Evolutionary conservation across 2,797 vertebrate species (phyloP).

Genomic region (Dermochelys coriacea): DNA sequence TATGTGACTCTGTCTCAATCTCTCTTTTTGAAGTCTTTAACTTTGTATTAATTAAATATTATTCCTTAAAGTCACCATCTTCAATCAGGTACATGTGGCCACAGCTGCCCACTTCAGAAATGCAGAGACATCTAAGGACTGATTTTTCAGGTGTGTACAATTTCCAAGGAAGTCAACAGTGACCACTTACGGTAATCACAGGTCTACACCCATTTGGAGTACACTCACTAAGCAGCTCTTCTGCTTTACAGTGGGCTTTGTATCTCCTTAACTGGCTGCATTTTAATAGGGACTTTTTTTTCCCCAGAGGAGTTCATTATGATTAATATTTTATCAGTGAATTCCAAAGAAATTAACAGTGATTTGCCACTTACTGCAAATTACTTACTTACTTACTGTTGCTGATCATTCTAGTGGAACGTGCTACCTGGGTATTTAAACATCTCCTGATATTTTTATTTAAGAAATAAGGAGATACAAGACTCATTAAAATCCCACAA

Average conservation of each 20-base stretch:
- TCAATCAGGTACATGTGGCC: fast-evolving
- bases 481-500: slow-evolving; percentile 22
- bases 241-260: background rate
- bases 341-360: slow-evolving; percentile 33
- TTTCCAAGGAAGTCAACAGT: fast-evolving
- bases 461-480: background rate
- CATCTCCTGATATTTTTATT: background rate
- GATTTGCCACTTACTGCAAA: slow-evolving; percentile 37
- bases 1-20: no score
- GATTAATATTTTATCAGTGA: slow-evolving; percentile 54
- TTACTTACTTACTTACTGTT: no score
- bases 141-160: background rate
- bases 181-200: fast-evolving
- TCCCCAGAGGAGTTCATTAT: background rate
- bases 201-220: slow-evolving; percentile 30
- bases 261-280: background rate
- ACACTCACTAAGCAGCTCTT: background rate
- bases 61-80: background rate
- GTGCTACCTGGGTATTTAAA: slow-evolving; percentile 25
- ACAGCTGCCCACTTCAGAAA: background rate
- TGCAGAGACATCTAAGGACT: background rate
- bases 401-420: slow-evolving; percentile 3
- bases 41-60: background rate
- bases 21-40: background rate
- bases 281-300: background rate